Evolutionary conservation across 2,888 invertebrate genomes (phyloP).

Genomic region (Megamerina dolium): DNA sequence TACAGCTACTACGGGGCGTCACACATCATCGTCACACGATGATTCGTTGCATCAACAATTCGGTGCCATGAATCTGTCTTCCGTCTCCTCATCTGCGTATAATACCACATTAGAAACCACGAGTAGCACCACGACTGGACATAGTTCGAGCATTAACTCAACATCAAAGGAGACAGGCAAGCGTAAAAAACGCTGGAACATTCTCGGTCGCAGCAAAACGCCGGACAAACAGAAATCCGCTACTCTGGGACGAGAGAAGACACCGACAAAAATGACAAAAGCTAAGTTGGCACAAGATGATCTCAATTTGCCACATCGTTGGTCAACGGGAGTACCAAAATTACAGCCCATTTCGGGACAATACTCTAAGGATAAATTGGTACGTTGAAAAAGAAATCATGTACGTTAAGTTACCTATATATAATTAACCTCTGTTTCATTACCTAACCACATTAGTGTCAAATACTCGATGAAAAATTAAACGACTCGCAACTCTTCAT

Average conservation of each 20-base stretch:
- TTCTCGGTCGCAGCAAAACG: slow-evolving; percentile 60
- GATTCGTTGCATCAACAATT: slow-evolving; percentile 37
- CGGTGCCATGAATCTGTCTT: slow-evolving; percentile 40
- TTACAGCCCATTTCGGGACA: slow-evolving; percentile 67
- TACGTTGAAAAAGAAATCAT: too few relatives aligned
- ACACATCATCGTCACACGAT: slow-evolving; percentile 19
- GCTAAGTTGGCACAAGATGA: slow-evolving; percentile 44
- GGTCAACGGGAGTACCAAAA: slow-evolving; percentile 67
- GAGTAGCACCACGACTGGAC: slow-evolving; percentile 17
- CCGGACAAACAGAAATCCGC: slow-evolving; percentile 58
- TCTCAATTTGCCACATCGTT: slow-evolving; percentile 57
- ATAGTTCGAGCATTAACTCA: slow-evolving; percentile 29
- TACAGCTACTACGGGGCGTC: slow-evolving; percentile 5
- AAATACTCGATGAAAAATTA: slow-evolving; percentile 61
- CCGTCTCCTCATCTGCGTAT: slow-evolving; percentile 43
- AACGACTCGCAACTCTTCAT: slow-evolving; percentile 69
- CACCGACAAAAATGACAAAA: slow-evolving; percentile 40
- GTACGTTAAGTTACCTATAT: too few relatives aligned
- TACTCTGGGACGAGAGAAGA: slow-evolving; percentile 62
- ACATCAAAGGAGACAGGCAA: slow-evolving; percentile 54
- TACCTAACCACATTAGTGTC: slow-evolving; percentile 57
- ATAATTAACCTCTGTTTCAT: too few relatives aligned
- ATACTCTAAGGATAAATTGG: slow-evolving; percentile 75
- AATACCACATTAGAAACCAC: slow-evolving; percentile 39
- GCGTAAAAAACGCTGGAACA: slow-evolving; percentile 62